Base-by-base conservation (phyloP, 2,888 invertebrate genomes). In the Apotomis capreana region DNA sequence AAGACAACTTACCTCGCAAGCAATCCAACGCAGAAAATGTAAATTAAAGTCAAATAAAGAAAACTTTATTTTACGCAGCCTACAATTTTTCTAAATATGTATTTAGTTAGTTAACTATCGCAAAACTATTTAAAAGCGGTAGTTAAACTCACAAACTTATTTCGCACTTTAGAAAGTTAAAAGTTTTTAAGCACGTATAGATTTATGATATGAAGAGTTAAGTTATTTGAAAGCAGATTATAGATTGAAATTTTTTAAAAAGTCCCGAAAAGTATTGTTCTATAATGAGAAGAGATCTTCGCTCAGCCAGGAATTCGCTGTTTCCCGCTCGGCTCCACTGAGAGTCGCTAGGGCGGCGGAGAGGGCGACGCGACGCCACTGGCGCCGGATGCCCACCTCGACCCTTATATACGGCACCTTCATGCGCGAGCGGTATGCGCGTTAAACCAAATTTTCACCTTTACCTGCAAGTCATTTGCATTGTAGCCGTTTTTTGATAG, bases 381-480 rank as follows among this genome's bases (percentile, higher is more conserved):
- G 69, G 75, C 72, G 75, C 68, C 78, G 75, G 69, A 68, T 68
- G 10, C 37, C 71, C 59, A 36, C 58, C 51, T 54, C 58, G 69
- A 70, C 75, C 76, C 78, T 81, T 79, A 78, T 81, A 81, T 77
- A 70, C 36, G 9, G 46, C 51, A 70, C 77, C 61, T 69, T 65
- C 63, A 65, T 82, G 82, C 82, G 81, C 79, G 62, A 74, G 74
- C 74, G 78, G 83, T 86, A 81, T 86, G 87, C 87, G 88, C 88
- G 83, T 46, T 78, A 65, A 60, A 68, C 76, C 76, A 74, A 75
- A 74, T 67, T 75, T 74, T 78, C 77, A 76, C 74, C 74, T 69
- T 75, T 76, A 76, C 79, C 77, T 78, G 65, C 74, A 63, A 64
- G 67, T 63, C 68, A 76, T 77, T 76, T 74, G 69, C 76, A 76